Conservation (phyloP, 2,888 invertebrate species). For the Drosophila leonis region DNA sequence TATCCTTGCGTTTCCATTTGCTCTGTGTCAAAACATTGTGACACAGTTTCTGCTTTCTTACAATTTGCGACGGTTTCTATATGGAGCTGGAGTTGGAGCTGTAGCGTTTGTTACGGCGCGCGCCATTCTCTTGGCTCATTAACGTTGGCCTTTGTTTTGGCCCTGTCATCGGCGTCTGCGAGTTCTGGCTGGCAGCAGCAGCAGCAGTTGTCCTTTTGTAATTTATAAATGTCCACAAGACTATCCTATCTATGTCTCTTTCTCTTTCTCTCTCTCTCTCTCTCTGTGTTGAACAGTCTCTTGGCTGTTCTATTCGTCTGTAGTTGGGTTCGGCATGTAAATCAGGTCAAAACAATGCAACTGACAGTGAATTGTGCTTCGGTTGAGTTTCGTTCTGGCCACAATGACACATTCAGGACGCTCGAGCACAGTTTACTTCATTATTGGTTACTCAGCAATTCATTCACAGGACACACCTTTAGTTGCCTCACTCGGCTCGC, state of each 20-base stretch:
- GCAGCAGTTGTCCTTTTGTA: slow-evolving; percentile 69
- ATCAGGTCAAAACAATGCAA: slow-evolving; percentile 85
- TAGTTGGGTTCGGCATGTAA: slow-evolving; percentile 76
- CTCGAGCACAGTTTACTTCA: slow-evolving; percentile 73
- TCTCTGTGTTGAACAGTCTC: slow-evolving; percentile 21
- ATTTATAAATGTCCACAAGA: slow-evolving; percentile 76
- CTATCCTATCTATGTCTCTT: slow-evolving; percentile 9
- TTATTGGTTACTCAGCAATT: slow-evolving; percentile 83
- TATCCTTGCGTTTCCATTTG: slow-evolving; percentile 10
- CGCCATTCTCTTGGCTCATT: slow-evolving; percentile 81
- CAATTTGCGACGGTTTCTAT: slow-evolving; percentile 66
- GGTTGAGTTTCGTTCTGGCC: slow-evolving; percentile 54
- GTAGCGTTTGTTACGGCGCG: slow-evolving; percentile 74
- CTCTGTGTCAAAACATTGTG: slow-evolving; percentile 79
- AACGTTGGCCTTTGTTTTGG: slow-evolving; percentile 81
- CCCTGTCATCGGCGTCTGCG: slow-evolving; percentile 67
- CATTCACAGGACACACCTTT: slow-evolving; percentile 81
- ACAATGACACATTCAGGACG: slow-evolving; percentile 71
- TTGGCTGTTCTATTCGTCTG: slow-evolving; percentile 51
- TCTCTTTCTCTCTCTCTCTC: background rate
- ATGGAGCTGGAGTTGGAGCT: slow-evolving; percentile 49
- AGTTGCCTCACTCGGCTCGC: slow-evolving; percentile 43
- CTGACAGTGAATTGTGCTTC: slow-evolving; percentile 83
- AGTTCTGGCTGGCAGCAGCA: slow-evolving; percentile 28
- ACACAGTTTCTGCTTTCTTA: slow-evolving; percentile 81